Conservation (phyloP, 2,113 vertebrate species). For the Nothoprocta pentlandii region DNA sequence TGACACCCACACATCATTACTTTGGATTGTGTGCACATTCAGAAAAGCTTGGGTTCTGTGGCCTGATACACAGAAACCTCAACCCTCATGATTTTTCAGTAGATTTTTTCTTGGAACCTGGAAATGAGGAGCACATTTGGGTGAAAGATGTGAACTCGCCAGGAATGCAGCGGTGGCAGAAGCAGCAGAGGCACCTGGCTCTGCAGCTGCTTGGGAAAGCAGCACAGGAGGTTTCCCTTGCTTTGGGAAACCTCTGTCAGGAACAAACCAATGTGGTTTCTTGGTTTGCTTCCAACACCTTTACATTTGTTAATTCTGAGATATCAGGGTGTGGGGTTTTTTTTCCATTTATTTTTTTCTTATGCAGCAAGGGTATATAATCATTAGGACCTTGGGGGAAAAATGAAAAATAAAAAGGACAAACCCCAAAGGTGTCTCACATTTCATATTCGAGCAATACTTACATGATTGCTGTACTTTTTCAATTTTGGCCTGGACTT, state of each 20-base stretch:
- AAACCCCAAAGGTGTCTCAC: neutral
- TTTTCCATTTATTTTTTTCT: neutral
- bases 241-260: neutral
- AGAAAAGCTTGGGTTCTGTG: neutral
- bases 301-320: neutral
- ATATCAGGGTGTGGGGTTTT: neutral
- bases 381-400: neutral
- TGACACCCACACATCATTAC: neutral
- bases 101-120: neutral
- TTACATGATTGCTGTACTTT: neutral
- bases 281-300: neutral
- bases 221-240: neutral
- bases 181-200: neutral
- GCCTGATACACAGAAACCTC: neutral
- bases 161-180: neutral
- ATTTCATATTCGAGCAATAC: neutral
- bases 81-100: neutral
- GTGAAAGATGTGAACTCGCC: neutral
- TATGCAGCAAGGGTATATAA: neutral
- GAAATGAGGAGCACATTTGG: neutral
- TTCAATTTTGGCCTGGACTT: neutral
- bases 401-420: too few relatives aligned
- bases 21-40: neutral
- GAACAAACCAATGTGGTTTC: neutral
- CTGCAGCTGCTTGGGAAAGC: neutral